Base-by-base conservation (phyloP, 2,113 vertebrate genomes). In the Perca fluviatilis region DNA sequence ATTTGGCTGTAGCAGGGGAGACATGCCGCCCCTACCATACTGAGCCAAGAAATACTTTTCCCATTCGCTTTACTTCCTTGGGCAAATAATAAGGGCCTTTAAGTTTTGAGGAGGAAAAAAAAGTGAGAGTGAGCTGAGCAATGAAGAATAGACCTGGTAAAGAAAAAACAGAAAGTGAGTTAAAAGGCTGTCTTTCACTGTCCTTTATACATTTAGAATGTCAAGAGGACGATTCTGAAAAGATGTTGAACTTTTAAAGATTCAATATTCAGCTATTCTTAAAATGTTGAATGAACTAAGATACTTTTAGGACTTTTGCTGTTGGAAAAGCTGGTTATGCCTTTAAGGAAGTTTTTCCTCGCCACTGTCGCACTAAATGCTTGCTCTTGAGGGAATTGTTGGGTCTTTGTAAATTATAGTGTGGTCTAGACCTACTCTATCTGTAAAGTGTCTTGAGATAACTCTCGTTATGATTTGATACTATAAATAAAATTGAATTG, bases 1-100 rank as follows among this genome's bases (percentile, higher is more conserved):
- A 92, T 94, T 93, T 84, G 77, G 67, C 21, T 58, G 23, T 40
- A 82, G 40, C 56, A 15, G 46, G 73, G 76, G 61, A 79, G 75
- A 84, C 83, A 88, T 77, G 89, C 81, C 61, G 70, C 70, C 88
- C 80, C 79, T 74, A 83, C 83, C 51, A 60, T 15, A 54, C 76
- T 74, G 70, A 84, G 86, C 93, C 94, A 93, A 94, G 74, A 90
- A 89, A 91, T 86, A 92, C 91, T 89, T 92, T 92, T 88, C 81
- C 84, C 79, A 85, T 85, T 91, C 61, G 47, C 87, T 89, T 92
- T 89, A 84, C 92, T 88, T 94, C 89, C 91, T 80, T 92, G 80
- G 88, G 86, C 84, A 94, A 94, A 93, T 82, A 94, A 88, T 79
- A 82, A 73, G 60, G 49, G 74, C 77, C 82, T 79, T 89, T 75